A percentile compares a stretch with the other conserved stretches of the same genome.
These are phyloP conservation scores for Xylocampa areola DNA, from an alignment of 2,888 invertebrate genomes.

Conservation along the genomic window DNA sequence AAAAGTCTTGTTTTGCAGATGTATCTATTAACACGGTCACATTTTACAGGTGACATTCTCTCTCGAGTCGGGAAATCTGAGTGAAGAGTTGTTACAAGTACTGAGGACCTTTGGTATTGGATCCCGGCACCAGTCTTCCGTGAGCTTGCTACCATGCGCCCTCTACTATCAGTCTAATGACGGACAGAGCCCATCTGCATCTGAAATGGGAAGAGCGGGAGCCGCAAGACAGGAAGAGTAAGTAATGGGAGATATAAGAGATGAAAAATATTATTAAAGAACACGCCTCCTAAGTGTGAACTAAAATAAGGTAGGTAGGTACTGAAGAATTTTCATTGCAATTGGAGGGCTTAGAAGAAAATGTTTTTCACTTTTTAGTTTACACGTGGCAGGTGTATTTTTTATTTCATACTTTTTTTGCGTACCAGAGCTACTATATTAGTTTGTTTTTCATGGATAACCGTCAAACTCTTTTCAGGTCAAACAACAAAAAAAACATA, in stretches of 20 bases:
- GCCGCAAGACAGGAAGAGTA: constrained; percentile 32
- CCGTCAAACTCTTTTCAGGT: too few species aligned
- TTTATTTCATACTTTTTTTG: too few species aligned
- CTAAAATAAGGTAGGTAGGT: too few species aligned
- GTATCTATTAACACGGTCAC: not conserved
- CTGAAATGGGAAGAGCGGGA: constrained; percentile 22
- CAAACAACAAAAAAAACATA: too few species aligned
- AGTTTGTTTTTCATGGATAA: too few species aligned
- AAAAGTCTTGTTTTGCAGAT: not conserved
- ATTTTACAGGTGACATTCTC: constrained; percentile 88
- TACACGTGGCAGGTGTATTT: too few species aligned
- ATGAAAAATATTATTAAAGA: not conserved
- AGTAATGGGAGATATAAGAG: constrained; percentile 8
- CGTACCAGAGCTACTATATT: too few species aligned
- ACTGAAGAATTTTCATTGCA: too few species aligned
- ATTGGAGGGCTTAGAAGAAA: too few species aligned
- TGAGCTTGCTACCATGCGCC: constrained; percentile 91
- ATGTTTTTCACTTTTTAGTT: too few species aligned
- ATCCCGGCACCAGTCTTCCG: constrained; percentile 88
- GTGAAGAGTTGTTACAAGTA: constrained; percentile 90
- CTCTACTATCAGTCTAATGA: constrained; percentile 83
- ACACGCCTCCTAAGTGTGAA: too few species aligned
- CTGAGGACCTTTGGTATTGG: constrained; percentile 91
- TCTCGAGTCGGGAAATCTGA: constrained; percentile 88
- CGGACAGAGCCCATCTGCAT: constrained; percentile 18